These are phyloP conservation scores for Sebastes taczanowskii DNA, from an alignment of 2,797 vertebrate genomes.

Conservation along the genomic window DNA sequence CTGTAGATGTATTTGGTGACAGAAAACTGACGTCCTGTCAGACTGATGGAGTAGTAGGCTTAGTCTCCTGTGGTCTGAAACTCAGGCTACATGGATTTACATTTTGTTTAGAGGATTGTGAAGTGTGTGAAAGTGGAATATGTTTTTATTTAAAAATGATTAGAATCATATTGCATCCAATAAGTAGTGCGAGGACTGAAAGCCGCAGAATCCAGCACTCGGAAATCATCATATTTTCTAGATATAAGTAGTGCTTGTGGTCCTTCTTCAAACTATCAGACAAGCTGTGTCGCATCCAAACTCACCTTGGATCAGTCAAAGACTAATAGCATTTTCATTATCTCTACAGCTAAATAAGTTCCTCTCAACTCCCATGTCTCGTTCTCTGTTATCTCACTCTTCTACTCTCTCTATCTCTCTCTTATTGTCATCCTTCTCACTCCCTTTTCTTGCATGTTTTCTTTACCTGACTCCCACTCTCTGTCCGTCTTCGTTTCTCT, in stretches of 20 bases:
- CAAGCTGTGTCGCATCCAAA: background rate
- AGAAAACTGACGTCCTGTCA: background rate
- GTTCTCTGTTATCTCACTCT: background rate
- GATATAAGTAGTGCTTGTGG: too few species aligned
- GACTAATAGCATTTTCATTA: too few species aligned
- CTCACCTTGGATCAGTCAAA: background rate
- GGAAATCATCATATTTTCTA: background rate
- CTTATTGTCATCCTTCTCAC: background rate
- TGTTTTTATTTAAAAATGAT: background rate
- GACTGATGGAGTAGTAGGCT: background rate
- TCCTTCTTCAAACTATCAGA: background rate
- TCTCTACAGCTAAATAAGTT: too few species aligned
- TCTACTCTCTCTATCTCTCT: background rate
- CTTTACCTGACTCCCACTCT: background rate
- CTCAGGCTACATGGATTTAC: background rate
- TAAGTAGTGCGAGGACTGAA: background rate
- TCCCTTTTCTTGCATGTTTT: background rate
- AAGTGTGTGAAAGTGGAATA: background rate
- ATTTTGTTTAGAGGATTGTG: background rate
- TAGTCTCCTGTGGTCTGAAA: background rate
- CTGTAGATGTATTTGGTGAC: background rate
- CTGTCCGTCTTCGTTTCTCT: background rate
- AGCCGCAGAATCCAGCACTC: too few species aligned
- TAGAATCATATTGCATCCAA: background rate
- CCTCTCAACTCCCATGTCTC: background rate